Percentiles rank a stretch among this genome's conserved stretches.
Conservation (phyloP, 2,113 vertebrate species). For the Festucalex cinctus region DNA sequence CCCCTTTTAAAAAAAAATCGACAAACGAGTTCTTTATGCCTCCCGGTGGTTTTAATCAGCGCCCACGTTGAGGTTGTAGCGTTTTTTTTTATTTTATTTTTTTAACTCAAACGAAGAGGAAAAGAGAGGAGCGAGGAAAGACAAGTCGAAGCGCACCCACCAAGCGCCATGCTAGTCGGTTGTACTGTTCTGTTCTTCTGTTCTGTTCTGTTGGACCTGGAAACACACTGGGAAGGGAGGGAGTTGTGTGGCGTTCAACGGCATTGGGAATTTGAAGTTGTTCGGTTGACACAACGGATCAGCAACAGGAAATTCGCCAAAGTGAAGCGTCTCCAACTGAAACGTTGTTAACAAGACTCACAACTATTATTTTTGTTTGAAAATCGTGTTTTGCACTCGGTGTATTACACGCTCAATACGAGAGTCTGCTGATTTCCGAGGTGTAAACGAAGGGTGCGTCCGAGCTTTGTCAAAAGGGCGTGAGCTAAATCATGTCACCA, state of each 20-base stretch:
- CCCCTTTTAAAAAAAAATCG: not conserved
- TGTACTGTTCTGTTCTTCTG: conserved; percentile 28
- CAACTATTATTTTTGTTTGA: not conserved
- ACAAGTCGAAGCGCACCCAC: conserved; percentile 30
- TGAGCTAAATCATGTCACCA: conserved; percentile 37
- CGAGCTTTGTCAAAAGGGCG: conserved; percentile 42
- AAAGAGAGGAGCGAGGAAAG: conserved; percentile 24
- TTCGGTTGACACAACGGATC: too few relatives aligned
- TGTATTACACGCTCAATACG: too few relatives aligned
- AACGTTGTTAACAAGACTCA: not conserved
- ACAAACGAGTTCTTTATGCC: not conserved
- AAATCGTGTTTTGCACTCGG: not conserved
- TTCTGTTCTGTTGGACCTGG: conserved; percentile 37
- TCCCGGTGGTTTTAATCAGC: not conserved
- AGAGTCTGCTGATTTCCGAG: conserved; percentile 13
- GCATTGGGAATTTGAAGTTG: not conserved
- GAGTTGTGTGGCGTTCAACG: conserved; percentile 19
- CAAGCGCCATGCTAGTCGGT: conserved; percentile 67
- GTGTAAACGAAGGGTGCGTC: conserved; percentile 1
- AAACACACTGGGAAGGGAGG: conserved; percentile 31
- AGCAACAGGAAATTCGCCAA: not conserved
- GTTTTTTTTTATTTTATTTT: not conserved
- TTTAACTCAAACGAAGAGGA: conserved; percentile 16
- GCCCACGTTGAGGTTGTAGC: not conserved
- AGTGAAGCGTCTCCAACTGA: not conserved